Evolutionary conservation across 2,797 vertebrate species (phyloP).

Genomic region (Argya squamiceps): DNA sequence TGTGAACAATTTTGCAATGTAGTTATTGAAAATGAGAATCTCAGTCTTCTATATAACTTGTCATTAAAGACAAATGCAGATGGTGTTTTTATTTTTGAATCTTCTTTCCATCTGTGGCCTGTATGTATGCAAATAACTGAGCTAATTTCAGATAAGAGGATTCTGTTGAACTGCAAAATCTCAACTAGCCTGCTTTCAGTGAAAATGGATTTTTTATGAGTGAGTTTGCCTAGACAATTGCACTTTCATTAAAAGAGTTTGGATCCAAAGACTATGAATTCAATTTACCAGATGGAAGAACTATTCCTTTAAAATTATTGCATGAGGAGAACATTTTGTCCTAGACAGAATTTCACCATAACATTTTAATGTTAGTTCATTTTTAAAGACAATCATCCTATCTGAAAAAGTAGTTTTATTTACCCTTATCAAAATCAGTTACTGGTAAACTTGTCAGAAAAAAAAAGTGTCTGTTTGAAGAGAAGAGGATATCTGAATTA

Average conservation of each 20-base stretch:
- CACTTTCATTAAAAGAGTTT: slow-evolving; percentile 56
- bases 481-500: not conserved
- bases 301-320: slow-evolving; percentile 36
- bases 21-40: slow-evolving; percentile 12
- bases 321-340: not conserved
- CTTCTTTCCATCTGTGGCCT: slow-evolving; percentile 44
- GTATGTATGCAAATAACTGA: slow-evolving; percentile 54
- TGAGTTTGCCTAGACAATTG: slow-evolving; percentile 41
- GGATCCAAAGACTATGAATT: slow-evolving; percentile 35
- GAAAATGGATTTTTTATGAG: slow-evolving; percentile 55
- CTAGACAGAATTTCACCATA: not conserved
- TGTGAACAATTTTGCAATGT: not conserved
- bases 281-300: slow-evolving; percentile 47
- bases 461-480: not conserved
- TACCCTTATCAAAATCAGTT: not conserved
- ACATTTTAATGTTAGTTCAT: not conserved
- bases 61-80: slow-evolving; percentile 62
- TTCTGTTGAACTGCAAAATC: slow-evolving; percentile 46
- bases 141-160: slow-evolving; percentile 53
- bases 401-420: slow-evolving; percentile 16
- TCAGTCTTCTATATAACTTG: not conserved
- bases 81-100: slow-evolving; percentile 50
- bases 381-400: not conserved
- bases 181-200: not conserved
- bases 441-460: not conserved